Evolutionary conservation across 2,888 invertebrate species (phyloP), one percentile per base, ranked within the genome.

Genomic region (Eupithecia centaureata): DNA sequence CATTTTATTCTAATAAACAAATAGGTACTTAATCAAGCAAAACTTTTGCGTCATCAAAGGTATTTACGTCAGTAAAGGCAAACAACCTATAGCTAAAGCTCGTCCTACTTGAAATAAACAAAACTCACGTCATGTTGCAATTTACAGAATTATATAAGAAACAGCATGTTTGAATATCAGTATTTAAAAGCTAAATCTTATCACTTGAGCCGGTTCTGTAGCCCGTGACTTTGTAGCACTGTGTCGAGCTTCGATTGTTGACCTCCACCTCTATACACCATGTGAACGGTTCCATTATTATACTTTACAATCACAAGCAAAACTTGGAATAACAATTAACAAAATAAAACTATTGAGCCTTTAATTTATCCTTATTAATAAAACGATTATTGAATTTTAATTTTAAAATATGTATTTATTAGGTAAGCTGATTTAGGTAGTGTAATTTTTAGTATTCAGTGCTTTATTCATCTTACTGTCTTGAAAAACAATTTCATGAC

Each of bases 151-250:
- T 47, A n/a, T 12, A 22, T 12, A 47, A 5, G 18, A 18, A 42
- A 42, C 18, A 7, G 18, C n/a, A n/a, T 2, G 0, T 13, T n/a
- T n/a, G n/a, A 33, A 3, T 12, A 15, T 10, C 13, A 38, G 2
- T 3, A 15, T 38, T 47, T 4, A 47, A 18, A 4, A 30, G n/a
- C 18, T 18, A 18, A 30, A 56, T 30, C 62, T 56, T 62, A 10
- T 72, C 8, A 68, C 75, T 76, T 80, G 68, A n/a, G 59, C 77
- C 18, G 28, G 35, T 13, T 52, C 54, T 25, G 33, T 28, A 13
- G 65, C 69, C 73, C 71, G 72, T 77, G 76, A 72, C 76, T 75
- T 72, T 72, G 72, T 70, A 67, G 60, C 70, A 66, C 63, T 65
- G 64, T 71, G 73, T 69, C 60, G 65, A 67, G 66, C 64, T 72